Conservation (phyloP, 2,113 vertebrate species). For the Rana temporaria region DNA sequence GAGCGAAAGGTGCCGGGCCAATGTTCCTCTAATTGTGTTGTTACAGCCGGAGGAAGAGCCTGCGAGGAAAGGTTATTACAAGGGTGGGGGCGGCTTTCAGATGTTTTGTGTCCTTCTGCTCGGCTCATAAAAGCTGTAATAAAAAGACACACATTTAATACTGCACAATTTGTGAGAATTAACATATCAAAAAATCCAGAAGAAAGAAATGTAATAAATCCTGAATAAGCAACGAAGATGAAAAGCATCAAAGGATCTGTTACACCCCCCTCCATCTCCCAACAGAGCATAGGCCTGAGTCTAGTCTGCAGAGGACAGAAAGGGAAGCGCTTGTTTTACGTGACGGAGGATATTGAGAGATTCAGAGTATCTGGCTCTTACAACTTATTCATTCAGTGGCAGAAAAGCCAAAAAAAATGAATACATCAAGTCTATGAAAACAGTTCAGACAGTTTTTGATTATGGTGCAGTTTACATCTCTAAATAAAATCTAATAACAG, state of each 20-base stretch:
- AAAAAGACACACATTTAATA: slow-evolving; percentile 45
- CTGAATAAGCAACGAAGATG: slow-evolving; percentile 43
- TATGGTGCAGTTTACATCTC: too few relatives aligned
- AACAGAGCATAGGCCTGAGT: background rate
- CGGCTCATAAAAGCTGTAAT: slow-evolving; percentile 48
- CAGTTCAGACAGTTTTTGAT: too few relatives aligned
- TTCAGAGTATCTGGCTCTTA: background rate
- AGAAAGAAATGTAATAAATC: slow-evolving; percentile 54
- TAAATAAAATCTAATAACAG: too few relatives aligned
- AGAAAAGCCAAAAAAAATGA: too few relatives aligned
- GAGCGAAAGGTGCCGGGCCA: background rate
- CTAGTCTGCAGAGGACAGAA: background rate
- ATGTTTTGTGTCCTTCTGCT: slow-evolving; percentile 37
- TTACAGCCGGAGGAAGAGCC: slow-evolving; percentile 4
- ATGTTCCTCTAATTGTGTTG: background rate
- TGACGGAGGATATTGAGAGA: background rate
- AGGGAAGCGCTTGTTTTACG: background rate
- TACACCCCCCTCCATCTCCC: background rate
- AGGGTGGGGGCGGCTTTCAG: slow-evolving; percentile 39
- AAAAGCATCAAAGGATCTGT: slow-evolving; percentile 48
- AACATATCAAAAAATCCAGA: slow-evolving; percentile 52
- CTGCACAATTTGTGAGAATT: slow-evolving; percentile 52
- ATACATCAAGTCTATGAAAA: too few relatives aligned
- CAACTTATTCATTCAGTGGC: background rate
- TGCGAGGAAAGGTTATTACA: slow-evolving; percentile 32